Conservation (phyloP, 2,113 vertebrate genomes). For the Tringa solitaria region DNA sequence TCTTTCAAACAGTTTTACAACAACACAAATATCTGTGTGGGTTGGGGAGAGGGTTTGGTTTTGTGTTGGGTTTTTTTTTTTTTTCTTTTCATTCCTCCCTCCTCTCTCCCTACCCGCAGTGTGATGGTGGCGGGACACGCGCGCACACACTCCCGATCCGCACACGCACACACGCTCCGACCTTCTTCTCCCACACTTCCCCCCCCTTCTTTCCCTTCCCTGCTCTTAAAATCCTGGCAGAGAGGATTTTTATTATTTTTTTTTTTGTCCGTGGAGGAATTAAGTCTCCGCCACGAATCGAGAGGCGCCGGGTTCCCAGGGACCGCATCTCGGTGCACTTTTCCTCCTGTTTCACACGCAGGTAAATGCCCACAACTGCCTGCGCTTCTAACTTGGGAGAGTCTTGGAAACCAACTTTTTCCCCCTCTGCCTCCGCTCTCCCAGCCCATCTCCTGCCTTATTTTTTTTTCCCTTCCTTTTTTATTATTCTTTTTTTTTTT, state of each 20-base stretch:
- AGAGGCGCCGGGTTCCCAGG: neutral
- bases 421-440: neutral
- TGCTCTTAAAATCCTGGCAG: conserved; percentile 9
- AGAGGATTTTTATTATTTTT: neutral
- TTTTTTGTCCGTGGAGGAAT: neutral
- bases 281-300: neutral
- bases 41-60: conserved; percentile 4
- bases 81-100: neutral
- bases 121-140: conserved; percentile 39
- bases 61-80: too few relatives aligned
- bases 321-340: neutral
- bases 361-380: conserved; percentile 19
- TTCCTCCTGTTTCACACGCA: neutral
- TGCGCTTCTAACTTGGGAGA: neutral
- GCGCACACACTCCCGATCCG: neutral
- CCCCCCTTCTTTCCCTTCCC: neutral
- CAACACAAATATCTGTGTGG: conserved; percentile 60
- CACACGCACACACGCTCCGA: conserved; percentile 41
- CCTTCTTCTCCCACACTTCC: neutral
- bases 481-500: too few relatives aligned
- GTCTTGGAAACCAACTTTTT: conserved; percentile 23
- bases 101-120: conserved; percentile 5
- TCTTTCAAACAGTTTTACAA: conserved; percentile 57
- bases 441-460: neutral
- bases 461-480: too few relatives aligned